These are phyloP conservation scores for Omphaloscelis lunosa DNA, from an alignment of 2,888 invertebrate genomes.

Conservation along the genomic window DNA sequence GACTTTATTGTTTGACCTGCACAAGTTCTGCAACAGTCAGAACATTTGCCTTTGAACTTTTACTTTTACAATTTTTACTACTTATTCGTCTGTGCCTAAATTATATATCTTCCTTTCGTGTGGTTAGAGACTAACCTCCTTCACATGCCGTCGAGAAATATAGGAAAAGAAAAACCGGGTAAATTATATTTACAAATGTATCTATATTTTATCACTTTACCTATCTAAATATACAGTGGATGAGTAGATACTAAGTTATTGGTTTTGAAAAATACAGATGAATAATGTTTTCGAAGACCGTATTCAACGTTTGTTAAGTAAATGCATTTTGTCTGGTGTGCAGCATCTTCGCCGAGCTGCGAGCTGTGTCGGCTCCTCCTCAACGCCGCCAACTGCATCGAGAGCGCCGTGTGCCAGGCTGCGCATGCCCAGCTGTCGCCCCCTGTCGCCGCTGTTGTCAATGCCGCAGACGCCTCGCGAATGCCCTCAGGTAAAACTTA, in stretches of 20 bases:
- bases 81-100: not conserved
- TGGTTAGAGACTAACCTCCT: too few species aligned
- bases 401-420: conserved; percentile 84
- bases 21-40: not conserved
- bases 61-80: not conserved
- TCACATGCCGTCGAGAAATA: too few species aligned
- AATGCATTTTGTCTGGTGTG: conserved; percentile 23
- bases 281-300: conserved; percentile 4
- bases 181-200: not conserved
- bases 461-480: conserved; percentile 53
- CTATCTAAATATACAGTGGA: not conserved
- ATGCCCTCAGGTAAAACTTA: conserved; percentile 54
- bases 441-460: conserved; percentile 53
- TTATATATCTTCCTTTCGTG: not conserved
- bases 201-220: not conserved
- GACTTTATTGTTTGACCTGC: not conserved
- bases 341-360: conserved; percentile 78
- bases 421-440: conserved; percentile 64
- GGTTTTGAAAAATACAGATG: not conserved
- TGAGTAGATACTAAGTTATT: not conserved
- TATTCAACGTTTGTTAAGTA: not conserved
- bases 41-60: not conserved
- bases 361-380: conserved; percentile 82
- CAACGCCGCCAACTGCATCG: conserved; percentile 84
- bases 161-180: too few species aligned